Evolutionary conservation across 2,797 vertebrate species (phyloP), one percentile per base, ranked within the genome.

Genomic region (Euthynnus affinis): DNA sequence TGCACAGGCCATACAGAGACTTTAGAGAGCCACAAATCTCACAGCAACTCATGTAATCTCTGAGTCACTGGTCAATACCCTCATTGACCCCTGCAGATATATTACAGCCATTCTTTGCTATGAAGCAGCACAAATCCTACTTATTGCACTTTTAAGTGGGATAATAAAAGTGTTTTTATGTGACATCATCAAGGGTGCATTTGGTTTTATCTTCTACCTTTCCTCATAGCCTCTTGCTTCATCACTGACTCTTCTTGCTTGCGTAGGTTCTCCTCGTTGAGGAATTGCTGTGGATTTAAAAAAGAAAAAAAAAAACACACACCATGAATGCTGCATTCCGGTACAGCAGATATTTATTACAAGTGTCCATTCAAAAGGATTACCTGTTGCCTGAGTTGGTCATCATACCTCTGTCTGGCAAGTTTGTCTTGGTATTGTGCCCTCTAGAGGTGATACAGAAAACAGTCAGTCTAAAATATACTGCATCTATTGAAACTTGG

Each of bases 361-460:
- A 63, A 56, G 10, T 1, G 3, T 63, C 0, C 5, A 10, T 59
- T 76, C 44, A 14, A 49, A 66, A 44, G 37, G 25, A 46, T 76
- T 84, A 97, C 97, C 95, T 98, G 97, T 80, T 98, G 97, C 20
- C 93, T 90, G 76, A 98, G 92, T 81, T 98, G 97, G 51, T 97
- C 96, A 0, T 97, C 96, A 0, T 97, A 97, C 48, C 97, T 94
- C 84, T 98, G 97, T 66, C 97, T 93, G 4, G 97, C 96, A 73
- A 98, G 83, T 51, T 96, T 96, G 91, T 98, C 97, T 89, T 98
- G 97, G 88, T 97, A 98, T 44, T 97, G 96, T 37, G 97, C 97
- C 92, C 97, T 94, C 97, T 98, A 80, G 77, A 71, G 72, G 59
- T 29, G 22, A 79, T 13, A 70, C 9, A 85, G 29, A 78, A 74